Base-by-base conservation (phyloP, 1,140 invertebrate genomes). In the Philaenus spumarius region DNA sequence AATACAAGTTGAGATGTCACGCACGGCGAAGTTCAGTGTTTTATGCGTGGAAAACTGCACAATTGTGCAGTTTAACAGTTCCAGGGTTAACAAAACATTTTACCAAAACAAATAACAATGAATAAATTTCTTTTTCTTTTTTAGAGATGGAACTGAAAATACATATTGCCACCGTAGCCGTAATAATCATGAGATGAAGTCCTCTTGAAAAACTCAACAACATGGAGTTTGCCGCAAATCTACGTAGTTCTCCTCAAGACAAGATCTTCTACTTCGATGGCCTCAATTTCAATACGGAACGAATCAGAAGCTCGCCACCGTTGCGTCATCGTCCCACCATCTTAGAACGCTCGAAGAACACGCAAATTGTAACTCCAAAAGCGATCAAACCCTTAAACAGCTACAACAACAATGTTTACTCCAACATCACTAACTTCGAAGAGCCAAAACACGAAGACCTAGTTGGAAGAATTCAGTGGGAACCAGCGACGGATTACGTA, bases 261-360 rank as follows among this genome's bases (percentile, higher is more conserved):
- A 55, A 55, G 40, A 46, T 43, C 39, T 55, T 42, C 22, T 55
- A 45, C 53, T 34, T 45, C 20, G 53, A 55, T 12, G 53, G 43
- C 1, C 43, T 43, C 23, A 24, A 40, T 6, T 43, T n/a, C 2
- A 5, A 12, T 23, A 9, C 39, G 35, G 35, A n/a, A 2, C 37
- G 26, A 11, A 24, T 14, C 2, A 30, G 39, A 9, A 30, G 26
- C 26, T 30, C 26, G 26, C 26, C 26, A 3, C n/a, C 14, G 5
- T 20, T 14, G 5, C 11, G 37, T n/a, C 53, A 30, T 17, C 39
- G 40, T 6, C 53, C 24, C 20, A 6, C 43, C 40, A 23, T 43
- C 39, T 39, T 55, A 14, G 40, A 46, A 34, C 53, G 53, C 11
- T 30, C 53, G 14, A 24, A 20, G 39, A 20, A n/a, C 52, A n/a